A percentile compares a stretch with the other conserved stretches of the same genome.
phyloP scores from a whole-genome alignment of 2,888 invertebrate species.

The Villa cingulata region DNA sequence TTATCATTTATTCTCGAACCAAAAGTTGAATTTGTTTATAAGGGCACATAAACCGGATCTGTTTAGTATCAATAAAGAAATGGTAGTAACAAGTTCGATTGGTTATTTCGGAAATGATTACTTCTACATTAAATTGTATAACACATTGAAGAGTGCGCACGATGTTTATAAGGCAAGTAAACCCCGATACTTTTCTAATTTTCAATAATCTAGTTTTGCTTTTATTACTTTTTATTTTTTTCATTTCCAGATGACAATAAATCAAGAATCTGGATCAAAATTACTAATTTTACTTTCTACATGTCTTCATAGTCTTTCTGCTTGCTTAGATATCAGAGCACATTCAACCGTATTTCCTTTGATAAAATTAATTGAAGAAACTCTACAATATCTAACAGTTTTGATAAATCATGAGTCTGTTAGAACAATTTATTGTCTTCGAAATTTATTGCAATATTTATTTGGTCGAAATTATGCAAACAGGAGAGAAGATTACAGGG shows the following conservation, averaged over 20 bases:
- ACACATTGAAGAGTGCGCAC: conserved; percentile 65
- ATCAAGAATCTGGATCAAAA: conserved; percentile 59
- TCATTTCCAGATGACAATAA: conserved; percentile 53
- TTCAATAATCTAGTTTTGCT: neutral
- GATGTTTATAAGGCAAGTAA: conserved; percentile 79
- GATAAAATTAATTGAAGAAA: conserved; percentile 48
- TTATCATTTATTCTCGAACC: conserved; percentile 32
- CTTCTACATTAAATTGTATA: conserved; percentile 76
- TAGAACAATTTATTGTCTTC: conserved; percentile 55
- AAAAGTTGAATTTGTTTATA: conserved; percentile 27
- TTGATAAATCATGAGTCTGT: conserved; percentile 55
- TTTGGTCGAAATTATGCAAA: conserved; percentile 53
- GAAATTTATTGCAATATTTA: conserved; percentile 57
- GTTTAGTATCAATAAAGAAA: conserved; percentile 27
- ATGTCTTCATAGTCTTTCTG: conserved; percentile 28
- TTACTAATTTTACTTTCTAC: conserved; percentile 40
- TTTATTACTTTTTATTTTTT: neutral
- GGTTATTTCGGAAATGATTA: conserved; percentile 56
- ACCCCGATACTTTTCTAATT: too few relatives aligned
- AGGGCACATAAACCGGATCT: conserved; percentile 29
- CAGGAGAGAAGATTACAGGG: conserved; percentile 22
- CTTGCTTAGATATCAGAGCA: conserved; percentile 27
- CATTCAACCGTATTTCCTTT: conserved; percentile 15
- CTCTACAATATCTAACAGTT: conserved; percentile 54
- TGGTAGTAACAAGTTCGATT: conserved; percentile 25